Evolutionary conservation across 2,797 vertebrate species (phyloP).

Genomic region (Synaphobranchus kaupii): DNA sequence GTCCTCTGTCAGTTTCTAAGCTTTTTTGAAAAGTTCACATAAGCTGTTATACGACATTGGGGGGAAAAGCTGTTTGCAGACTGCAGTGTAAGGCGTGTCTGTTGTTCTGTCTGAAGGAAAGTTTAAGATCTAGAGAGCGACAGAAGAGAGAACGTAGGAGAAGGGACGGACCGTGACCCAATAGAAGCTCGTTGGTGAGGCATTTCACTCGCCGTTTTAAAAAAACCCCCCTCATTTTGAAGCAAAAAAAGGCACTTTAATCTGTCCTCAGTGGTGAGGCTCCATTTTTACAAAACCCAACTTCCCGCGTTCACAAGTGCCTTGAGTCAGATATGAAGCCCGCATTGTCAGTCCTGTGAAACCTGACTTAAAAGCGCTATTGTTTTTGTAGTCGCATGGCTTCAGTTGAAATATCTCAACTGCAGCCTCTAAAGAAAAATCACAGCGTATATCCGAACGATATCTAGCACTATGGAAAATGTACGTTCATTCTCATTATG

Average conservation of each 20-base stretch:
- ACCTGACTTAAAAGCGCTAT: not conserved
- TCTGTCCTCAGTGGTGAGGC: not conserved
- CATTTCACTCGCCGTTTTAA: not conserved
- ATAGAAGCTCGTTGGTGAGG: slow-evolving; percentile 15
- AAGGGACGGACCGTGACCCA: slow-evolving; percentile 51
- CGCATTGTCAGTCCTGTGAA: not conserved
- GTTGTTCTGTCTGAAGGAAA: slow-evolving; percentile 45
- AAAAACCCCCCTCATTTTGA: not conserved
- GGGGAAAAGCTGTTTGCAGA: slow-evolving; percentile 69
- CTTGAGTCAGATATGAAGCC: not conserved
- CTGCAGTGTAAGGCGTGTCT: slow-evolving; percentile 45
- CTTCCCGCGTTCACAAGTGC: not conserved
- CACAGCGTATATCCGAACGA: not conserved
- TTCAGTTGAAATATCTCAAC: not conserved
- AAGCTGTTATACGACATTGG: slow-evolving; percentile 68
- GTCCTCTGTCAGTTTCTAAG: slow-evolving; percentile 64
- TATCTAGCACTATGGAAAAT: not conserved
- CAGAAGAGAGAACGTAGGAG: slow-evolving; percentile 58
- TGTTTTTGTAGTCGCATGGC: not conserved
- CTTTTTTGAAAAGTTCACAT: slow-evolving; percentile 75
- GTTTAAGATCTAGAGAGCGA: slow-evolving; percentile 65
- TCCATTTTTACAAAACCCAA: not conserved
- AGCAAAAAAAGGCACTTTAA: not conserved
- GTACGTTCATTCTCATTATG: not conserved
- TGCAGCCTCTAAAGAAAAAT: not conserved